These are phyloP conservation scores for Rhaphigaster nebulosa DNA, from an alignment of 2,888 invertebrate genomes.

Conservation along the genomic window DNA sequence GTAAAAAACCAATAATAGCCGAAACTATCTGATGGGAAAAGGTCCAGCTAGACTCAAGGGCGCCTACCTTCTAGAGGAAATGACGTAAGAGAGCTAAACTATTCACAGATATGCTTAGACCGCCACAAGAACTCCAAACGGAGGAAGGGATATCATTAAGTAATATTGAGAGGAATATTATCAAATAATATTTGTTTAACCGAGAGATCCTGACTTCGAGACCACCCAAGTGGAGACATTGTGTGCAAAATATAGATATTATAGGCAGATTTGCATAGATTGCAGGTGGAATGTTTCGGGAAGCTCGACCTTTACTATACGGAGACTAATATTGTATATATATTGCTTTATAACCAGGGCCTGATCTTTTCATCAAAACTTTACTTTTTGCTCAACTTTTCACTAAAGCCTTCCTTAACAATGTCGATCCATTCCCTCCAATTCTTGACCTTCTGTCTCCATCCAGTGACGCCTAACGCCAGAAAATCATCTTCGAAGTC, in stretches of 20 bases:
- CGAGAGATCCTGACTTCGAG: background rate
- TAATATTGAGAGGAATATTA: background rate
- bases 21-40: background rate
- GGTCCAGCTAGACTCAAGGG: slow-evolving; percentile 24
- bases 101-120: background rate
- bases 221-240: background rate
- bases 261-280: background rate
- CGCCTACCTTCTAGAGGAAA: slow-evolving; percentile 5
- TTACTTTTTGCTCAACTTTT: no score
- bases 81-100: slow-evolving; percentile 6
- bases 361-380: background rate
- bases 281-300: slow-evolving; percentile 4
- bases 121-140: background rate
- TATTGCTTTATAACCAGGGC: background rate
- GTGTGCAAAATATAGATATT: slow-evolving; percentile 31
- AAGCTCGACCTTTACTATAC: background rate
- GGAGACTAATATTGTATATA: background rate
- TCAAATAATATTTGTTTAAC: background rate
- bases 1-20: background rate
- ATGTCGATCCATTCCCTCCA: no score
- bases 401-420: no score
- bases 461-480: no score
- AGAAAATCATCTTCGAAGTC: no score
- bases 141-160: background rate
- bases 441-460: no score